Conservation (phyloP, 1,140 invertebrate genomes). For the Drosophila pruinosa region DNA sequence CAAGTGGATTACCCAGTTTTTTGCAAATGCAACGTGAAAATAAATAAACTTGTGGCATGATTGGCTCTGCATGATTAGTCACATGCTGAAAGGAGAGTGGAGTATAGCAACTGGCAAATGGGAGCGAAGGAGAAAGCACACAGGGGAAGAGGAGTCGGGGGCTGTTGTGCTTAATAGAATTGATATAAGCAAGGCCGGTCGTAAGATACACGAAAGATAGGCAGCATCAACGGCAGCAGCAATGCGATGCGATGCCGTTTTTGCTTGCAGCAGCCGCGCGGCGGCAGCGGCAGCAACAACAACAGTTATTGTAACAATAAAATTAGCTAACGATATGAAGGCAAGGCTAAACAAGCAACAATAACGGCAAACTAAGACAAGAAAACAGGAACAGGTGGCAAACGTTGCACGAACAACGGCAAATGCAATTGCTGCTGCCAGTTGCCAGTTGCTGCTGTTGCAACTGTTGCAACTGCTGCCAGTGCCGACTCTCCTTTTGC, state of each 20-base stretch:
- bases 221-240: slow-evolving; percentile 45
- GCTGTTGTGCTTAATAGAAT: slow-evolving; percentile 75
- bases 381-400: slow-evolving; percentile 72
- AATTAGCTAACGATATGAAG: slow-evolving; percentile 79
- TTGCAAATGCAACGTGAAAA: slow-evolving; percentile 70
- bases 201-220: slow-evolving; percentile 76
- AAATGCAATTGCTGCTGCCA: slow-evolving; percentile 52
- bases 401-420: slow-evolving; percentile 74
- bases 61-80: slow-evolving; percentile 80
- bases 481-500: slow-evolving; percentile 8
- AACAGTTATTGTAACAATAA: slow-evolving; percentile 81
- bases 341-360: slow-evolving; percentile 64
- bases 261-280: slow-evolving; percentile 12
- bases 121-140: neutral
- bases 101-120: neutral
- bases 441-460: slow-evolving; percentile 18
- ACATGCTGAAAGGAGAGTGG: slow-evolving; percentile 59
- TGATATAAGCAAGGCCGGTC: slow-evolving; percentile 76
- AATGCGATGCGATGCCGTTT: slow-evolving; percentile 54
- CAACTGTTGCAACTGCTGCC: slow-evolving; percentile 24
- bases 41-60: slow-evolving; percentile 80
- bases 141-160: neutral
- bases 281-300: slow-evolving; percentile 49
- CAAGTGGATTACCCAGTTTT: slow-evolving; percentile 80
- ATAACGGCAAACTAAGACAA: slow-evolving; percentile 73